Evolutionary conservation across 1,140 invertebrate genomes (phyloP).

Genomic region (Hormaphis cornu): DNA sequence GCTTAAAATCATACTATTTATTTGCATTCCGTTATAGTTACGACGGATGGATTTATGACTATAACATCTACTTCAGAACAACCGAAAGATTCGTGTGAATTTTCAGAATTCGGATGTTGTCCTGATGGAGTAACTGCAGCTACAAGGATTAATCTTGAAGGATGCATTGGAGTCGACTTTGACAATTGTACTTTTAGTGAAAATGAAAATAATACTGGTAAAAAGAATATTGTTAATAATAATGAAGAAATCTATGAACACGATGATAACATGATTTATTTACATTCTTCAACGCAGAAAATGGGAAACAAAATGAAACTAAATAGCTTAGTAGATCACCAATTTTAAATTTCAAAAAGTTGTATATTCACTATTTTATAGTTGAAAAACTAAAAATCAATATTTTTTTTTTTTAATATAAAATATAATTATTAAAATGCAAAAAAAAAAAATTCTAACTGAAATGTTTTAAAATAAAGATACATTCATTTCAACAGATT

Average conservation of each 20-base stretch:
- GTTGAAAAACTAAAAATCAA: too few relatives aligned
- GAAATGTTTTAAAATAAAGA: too few relatives aligned
- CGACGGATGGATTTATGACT: not conserved
- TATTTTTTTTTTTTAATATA: too few relatives aligned
- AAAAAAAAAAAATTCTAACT: too few relatives aligned
- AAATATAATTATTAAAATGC: too few relatives aligned
- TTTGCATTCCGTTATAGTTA: not conserved
- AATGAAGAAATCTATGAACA: not conserved
- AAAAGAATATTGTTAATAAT: constrained; percentile 26
- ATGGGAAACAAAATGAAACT: too few relatives aligned
- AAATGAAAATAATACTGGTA: constrained; percentile 48
- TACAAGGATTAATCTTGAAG: constrained; percentile 50
- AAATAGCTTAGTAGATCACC: too few relatives aligned
- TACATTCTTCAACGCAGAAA: too few relatives aligned
- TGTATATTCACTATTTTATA: too few relatives aligned
- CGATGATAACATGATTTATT: too few relatives aligned
- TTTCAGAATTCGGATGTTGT: constrained; percentile 54
- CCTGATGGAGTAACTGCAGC: constrained; percentile 54
- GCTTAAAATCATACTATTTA: not conserved
- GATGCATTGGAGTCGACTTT: constrained; percentile 43
- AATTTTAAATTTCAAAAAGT: too few relatives aligned
- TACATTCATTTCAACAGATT: too few relatives aligned
- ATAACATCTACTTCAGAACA: constrained; percentile 3
- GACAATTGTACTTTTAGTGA: constrained; percentile 52
- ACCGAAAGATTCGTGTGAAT: not conserved